phyloP scores from a whole-genome alignment of 2,797 vertebrate genomes.

The Geotrypetes seraphini region DNA sequence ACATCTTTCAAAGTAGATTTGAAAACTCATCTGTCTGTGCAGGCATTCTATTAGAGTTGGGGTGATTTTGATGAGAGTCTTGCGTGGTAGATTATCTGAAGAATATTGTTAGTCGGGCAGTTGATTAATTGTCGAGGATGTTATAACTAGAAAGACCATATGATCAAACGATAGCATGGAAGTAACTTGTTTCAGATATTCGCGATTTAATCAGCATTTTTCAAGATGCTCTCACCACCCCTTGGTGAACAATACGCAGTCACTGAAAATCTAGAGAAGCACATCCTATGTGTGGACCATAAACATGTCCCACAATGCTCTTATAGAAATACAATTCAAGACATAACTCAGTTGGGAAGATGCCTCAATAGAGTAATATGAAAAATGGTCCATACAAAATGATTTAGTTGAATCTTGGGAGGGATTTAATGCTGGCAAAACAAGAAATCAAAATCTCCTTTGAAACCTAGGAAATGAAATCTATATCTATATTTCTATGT shows the following conservation, averaged over 20 bases:
- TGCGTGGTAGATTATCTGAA: too few species aligned
- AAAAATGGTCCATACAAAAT: slow-evolving; percentile 69
- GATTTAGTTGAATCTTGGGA: slow-evolving; percentile 65
- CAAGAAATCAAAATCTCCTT: slow-evolving; percentile 66
- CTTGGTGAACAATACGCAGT: slow-evolving; percentile 65
- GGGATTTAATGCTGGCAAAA: slow-evolving; percentile 52
- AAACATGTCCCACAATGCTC: slow-evolving; percentile 75
- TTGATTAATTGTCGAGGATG: too few species aligned
- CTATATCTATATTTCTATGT: too few species aligned
- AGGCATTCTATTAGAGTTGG: too few species aligned
- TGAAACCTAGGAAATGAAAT: slow-evolving; percentile 57
- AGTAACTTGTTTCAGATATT: slow-evolving; percentile 54
- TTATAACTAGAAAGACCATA: slow-evolving; percentile 27
- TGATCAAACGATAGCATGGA: slow-evolving; percentile 46
- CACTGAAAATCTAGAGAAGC: slow-evolving; percentile 70
- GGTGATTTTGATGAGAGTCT: too few species aligned
- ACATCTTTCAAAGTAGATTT: too few species aligned
- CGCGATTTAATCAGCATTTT: slow-evolving; percentile 78
- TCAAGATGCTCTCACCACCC: slow-evolving; percentile 53
- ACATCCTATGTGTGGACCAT: slow-evolving; percentile 71
- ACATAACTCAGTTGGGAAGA: slow-evolving; percentile 73
- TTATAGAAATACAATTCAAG: slow-evolving; percentile 77
- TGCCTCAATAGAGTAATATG: slow-evolving; percentile 58
- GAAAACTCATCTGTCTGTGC: too few species aligned
- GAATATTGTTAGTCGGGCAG: too few species aligned